Base-by-base conservation (phyloP, 30 jellyfish, hydroid and myxozoan species). In the Sanderia malayensis region DNA sequence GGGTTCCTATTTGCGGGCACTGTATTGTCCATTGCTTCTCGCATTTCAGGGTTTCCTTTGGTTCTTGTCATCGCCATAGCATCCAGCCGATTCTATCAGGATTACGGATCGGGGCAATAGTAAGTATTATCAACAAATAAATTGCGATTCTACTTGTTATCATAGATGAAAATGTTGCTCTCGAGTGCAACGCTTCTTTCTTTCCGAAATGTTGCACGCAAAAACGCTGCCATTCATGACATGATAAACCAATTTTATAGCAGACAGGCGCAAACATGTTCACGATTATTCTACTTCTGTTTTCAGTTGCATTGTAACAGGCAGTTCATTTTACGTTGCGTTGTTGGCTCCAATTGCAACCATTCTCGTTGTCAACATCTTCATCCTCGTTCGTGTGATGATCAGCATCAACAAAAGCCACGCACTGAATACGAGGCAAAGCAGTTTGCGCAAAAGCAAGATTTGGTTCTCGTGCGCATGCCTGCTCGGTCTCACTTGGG, bases 401-500 rank as follows among this genome's bases (percentile, higher is more conserved):
- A 8, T 6, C 15, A 41, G 55, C 55, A 41, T 41, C 55, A 41
- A 41, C 15, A 41, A 41, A 41, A 41, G 55, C 55, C 15, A 8
- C 55, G 8, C 55, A 8, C 11, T 41, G 11, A 41, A 41, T 15
- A 6, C 55, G 11, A 41, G 55, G 8, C 55, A 8, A 8, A 41
- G 15, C 55, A 41, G 15, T 15, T 15, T 41, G 11, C 55, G 15
- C 55, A 41, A 41, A 15, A 15, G 55, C 8, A 41, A 15, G 15
- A 41, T 41, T 41, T 41, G 55, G 55, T 41, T 27, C 1, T 44
- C 81, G 4, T 80, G 57, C 57, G 67, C 83, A 18, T 49, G 79
- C 58, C 41, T 80, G 6, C 84, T 80, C 55, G 92, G 92, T 74
- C 84, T 80, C 2, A 80, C 92, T 24, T 80, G 92, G 92, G 78